These are phyloP conservation scores for Alligator sinensis DNA, from an alignment of 2,113 vertebrate species.

Conservation along the genomic window DNA sequence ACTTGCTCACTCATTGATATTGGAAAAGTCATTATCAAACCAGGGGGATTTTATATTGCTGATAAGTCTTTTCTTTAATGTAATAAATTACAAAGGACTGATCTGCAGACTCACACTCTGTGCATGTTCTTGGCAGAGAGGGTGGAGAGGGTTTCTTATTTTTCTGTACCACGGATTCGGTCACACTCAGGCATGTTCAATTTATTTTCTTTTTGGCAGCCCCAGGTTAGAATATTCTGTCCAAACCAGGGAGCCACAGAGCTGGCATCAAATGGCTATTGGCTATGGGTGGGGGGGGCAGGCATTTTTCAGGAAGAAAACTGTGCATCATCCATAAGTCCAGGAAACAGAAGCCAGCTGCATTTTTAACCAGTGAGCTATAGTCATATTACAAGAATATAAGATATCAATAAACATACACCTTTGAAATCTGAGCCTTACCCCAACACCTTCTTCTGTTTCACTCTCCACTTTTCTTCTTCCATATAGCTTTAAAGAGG, in stretches of 20 bases:
- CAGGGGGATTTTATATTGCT: background rate
- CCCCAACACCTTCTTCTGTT: background rate
- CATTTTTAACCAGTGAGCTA: background rate
- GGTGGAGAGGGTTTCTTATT: background rate
- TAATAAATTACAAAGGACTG: constrained; percentile 1
- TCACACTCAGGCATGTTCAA: background rate
- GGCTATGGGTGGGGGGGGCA: background rate
- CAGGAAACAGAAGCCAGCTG: background rate
- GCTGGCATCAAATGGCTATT: background rate
- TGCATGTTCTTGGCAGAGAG: background rate
- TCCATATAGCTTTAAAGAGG: background rate
- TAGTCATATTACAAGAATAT: background rate
- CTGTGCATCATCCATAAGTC: background rate
- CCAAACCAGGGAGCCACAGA: background rate
- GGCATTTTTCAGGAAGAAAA: background rate
- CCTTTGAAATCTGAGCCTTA: background rate
- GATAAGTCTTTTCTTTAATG: background rate
- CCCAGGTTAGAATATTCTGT: background rate
- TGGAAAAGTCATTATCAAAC: constrained; percentile 6
- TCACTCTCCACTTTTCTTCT: background rate
- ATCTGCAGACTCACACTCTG: background rate
- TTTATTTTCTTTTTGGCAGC: background rate
- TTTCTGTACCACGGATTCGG: background rate
- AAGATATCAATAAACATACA: background rate
- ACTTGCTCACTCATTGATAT: background rate